These are phyloP conservation scores for Xenus cinereus DNA, from an alignment of 2,113 vertebrate genomes.

Conservation along the genomic window DNA sequence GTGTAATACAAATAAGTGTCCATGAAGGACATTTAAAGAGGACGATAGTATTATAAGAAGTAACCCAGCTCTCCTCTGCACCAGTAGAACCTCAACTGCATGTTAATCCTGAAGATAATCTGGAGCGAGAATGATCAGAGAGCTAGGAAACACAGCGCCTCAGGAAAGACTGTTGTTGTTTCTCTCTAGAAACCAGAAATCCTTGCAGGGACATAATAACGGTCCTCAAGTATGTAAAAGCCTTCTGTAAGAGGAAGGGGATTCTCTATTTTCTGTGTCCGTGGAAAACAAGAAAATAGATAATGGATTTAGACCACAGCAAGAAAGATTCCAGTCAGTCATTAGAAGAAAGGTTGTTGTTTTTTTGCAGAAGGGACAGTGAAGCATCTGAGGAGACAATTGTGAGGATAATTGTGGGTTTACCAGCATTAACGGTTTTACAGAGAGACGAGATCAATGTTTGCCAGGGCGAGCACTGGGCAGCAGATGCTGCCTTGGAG, in stretches of 20 bases:
- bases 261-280: neutral
- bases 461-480: neutral
- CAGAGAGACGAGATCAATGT: neutral
- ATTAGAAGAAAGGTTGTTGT: neutral
- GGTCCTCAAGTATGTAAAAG: neutral
- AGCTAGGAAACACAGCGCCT: neutral
- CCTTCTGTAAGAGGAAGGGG: neutral
- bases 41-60: neutral
- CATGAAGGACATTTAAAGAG: neutral
- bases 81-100: neutral
- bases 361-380: neutral
- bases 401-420: neutral
- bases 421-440: neutral
- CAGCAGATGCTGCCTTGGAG: neutral
- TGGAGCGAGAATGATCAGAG: neutral
- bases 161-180: neutral
- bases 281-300: neutral
- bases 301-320: neutral
- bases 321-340: neutral
- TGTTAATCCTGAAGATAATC: neutral
- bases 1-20: neutral
- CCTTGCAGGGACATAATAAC: neutral
- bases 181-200: neutral
- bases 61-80: neutral
- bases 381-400: neutral